Evolutionary conservation across 2,113 vertebrate species (phyloP), one percentile per base, ranked within the genome.

Genomic region (Toxostoma redivivum): DNA sequence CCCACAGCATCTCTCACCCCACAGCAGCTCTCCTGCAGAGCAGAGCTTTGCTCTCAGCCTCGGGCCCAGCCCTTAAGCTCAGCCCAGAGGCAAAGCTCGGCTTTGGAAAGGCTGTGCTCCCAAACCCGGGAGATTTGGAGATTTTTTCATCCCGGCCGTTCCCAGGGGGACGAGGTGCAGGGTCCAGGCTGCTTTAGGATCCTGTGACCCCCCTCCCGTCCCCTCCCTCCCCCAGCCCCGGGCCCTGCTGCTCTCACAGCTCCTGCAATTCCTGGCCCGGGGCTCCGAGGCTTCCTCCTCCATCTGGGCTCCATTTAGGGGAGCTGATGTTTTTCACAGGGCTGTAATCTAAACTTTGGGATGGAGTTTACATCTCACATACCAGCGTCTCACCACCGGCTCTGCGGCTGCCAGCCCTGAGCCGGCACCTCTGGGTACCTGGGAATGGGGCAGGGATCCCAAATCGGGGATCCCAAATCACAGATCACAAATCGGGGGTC

Each of bases 301-400:
- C 96, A 96, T 96, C 96, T 97, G 96, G 95, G 95, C 95, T 96
- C 95, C 95, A 95, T 96, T 96, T 95, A 96, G 96, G 95, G 95
- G 93, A 97, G 95, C 89, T 97, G 96, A 95, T 97, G 93, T 91
- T 96, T 96, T 96, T 91, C 93, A 18, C 94, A 97, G 95, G 94
- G 91, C 95, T 91, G 89, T 79, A 95, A 97, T 92, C 94, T 94
- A 95, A 95, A 95, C 96, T 61, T 85, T 21, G 91, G 81, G 33
- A 71, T 69, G 30, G 87, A 92, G 96, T 96, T 97, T 95, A 95
- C 93, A 95, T 94, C 94, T 91, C 38, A 2, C 96, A 95, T 95
- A 85, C 89, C 96, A 90, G 48, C 54, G 62, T 86, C 95, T 97
- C 96, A 79, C 86, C 89, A 14, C 92, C 2, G 22, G 31, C 72